Base-by-base conservation (phyloP, 2,888 invertebrate species). In the Eristalis intricaria region DNA sequence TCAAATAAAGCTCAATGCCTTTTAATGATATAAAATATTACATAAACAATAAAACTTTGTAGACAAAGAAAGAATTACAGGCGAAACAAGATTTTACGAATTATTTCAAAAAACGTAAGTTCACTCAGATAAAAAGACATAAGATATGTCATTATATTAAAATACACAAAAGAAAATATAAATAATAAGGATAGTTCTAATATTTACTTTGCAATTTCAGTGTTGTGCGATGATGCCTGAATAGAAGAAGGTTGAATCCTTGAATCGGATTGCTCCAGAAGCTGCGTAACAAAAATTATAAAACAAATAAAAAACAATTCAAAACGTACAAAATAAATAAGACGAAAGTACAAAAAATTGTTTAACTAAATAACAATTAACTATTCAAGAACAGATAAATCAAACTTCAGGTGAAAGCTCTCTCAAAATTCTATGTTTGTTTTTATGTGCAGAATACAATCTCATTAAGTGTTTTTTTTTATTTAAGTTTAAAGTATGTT, bases 171-270 rank as follows among this genome's bases (percentile, higher is more conserved):
- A 78, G 60, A 86, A 90, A 89, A 74, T 89, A 89, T 89, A 86
- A 89, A 90, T 89, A 89, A 90, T 89, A 90, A 91, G 91, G 90
- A 90, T 90, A 92, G 90, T 91, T 91, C 90, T 91, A 87, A 94
- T 95, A 95, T 95, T 95, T 95, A 95, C 95, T 94, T 95, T 94
- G 94, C 94, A 93, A 93, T 93, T 91, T 94, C 94, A 92, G 93
- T 94, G 92, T 92, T 93, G 92, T 94, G 93, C 92, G 94, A 92
- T 91, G 94, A 93, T 90, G 94, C 92, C 92, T 93, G 92, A 92
- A 91, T 93, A 93, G 94, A 94, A 92, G 93, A 90, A 89, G 90
- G 93, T 90, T 89, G 90, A 93, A 94, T 93, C 92, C 94, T 94
- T 90, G 94, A 92, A 91, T 93, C 93, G 90, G 94, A 94, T 92